Conservation (phyloP, 2,888 invertebrate species). For the Synergus itoensis region DNA sequence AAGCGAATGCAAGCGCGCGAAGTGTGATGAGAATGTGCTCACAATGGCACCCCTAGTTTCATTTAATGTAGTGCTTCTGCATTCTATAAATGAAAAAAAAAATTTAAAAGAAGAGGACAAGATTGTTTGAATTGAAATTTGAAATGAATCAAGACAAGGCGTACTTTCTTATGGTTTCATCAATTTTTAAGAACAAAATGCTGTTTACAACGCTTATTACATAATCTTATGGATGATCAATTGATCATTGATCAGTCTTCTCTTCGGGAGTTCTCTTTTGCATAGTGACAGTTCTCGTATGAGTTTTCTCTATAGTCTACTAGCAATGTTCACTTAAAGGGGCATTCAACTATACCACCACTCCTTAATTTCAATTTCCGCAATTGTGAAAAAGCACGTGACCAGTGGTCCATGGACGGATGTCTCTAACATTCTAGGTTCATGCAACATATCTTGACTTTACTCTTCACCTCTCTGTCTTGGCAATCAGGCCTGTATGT, state of each 20-base stretch:
- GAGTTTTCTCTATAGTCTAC: background rate
- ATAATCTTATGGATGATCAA: background rate
- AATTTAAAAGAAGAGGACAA: no score
- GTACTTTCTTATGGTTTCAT: background rate
- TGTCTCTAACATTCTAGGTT: conserved; percentile 21
- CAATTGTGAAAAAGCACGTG: background rate
- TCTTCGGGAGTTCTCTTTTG: background rate
- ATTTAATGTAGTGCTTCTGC: no score
- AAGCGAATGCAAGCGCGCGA: no score
- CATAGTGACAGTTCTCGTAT: background rate
- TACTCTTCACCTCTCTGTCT: conserved; percentile 29
- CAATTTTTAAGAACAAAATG: background rate
- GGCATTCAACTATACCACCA: conserved; percentile 12
- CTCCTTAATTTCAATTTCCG: conserved; percentile 17
- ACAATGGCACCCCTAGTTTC: no score
- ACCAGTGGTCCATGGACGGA: conserved; percentile 1
- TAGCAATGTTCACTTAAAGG: background rate
- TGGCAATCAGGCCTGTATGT: conserved; percentile 40
- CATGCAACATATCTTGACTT: conserved; percentile 4
- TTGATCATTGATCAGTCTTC: background rate
- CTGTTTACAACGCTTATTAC: no score
- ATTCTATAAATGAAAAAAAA: no score
- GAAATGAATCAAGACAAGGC: no score
- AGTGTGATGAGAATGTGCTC: no score
- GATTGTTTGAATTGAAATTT: no score